A percentile compares a stretch with the other conserved stretches of the same genome.
Evolutionary conservation across 2,797 vertebrate genomes (phyloP).

Genomic region (Gymnoscopelus microlampas): DNA sequence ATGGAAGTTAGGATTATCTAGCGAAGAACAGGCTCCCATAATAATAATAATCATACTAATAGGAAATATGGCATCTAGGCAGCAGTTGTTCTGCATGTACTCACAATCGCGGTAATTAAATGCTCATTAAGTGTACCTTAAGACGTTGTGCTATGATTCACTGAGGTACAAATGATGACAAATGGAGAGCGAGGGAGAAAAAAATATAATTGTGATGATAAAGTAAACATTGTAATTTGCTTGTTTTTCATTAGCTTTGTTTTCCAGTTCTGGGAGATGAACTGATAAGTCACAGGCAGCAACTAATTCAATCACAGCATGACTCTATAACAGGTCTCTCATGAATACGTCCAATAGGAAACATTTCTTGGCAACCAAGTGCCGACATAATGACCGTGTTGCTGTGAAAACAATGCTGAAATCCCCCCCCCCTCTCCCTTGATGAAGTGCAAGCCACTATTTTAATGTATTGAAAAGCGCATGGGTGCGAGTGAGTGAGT

Average conservation of each 20-base stretch:
- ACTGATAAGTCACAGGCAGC: slow-evolving; percentile 6
- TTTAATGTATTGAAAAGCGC: background rate
- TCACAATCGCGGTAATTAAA: background rate
- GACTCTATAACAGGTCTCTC: slow-evolving; percentile 9
- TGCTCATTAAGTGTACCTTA: background rate
- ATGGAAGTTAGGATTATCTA: slow-evolving; percentile 21
- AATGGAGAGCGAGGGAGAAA: background rate
- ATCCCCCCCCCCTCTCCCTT: background rate
- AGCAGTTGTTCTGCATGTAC: slow-evolving; percentile 11
- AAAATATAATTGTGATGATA: background rate
- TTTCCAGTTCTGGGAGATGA: slow-evolving; percentile 26
- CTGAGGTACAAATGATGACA: background rate
- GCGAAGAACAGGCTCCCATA: slow-evolving; percentile 36
- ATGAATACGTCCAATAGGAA: slow-evolving; percentile 57
- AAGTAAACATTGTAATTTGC: background rate
- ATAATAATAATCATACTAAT: too few relatives aligned
- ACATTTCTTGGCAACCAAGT: slow-evolving; percentile 4
- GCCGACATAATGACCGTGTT: slow-evolving; percentile 9
- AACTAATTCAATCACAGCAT: slow-evolving; percentile 14
- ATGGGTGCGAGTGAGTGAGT: background rate
- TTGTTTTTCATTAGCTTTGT: slow-evolving; percentile 16
- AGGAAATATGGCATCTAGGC: slow-evolving; percentile 1
- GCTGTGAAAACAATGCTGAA: background rate
- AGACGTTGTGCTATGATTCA: slow-evolving; percentile 7
- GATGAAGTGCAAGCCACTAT: background rate